These are phyloP conservation scores for Pharmacophagus antenor DNA, from an alignment of 2,888 invertebrate genomes.

Conservation along the genomic window DNA sequence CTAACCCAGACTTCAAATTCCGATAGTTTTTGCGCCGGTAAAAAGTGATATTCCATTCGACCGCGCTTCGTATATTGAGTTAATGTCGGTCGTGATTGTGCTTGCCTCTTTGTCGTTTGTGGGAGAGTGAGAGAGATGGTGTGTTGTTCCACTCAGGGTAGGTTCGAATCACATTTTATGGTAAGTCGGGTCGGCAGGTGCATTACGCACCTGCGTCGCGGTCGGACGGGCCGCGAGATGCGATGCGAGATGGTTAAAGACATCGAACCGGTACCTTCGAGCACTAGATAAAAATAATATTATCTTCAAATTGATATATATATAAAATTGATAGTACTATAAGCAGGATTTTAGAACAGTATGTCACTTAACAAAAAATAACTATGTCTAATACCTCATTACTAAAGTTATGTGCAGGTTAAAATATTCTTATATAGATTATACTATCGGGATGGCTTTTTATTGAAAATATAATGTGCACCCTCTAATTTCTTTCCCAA, in stretches of 20 bases:
- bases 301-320: not conserved
- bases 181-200: slow-evolving; percentile 77
- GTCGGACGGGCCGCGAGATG: slow-evolving; percentile 64
- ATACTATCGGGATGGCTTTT: too few relatives aligned
- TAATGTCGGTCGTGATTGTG: slow-evolving; percentile 78
- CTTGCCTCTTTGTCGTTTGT: slow-evolving; percentile 50
- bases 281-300: slow-evolving; percentile 28
- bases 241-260: slow-evolving; percentile 57
- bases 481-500: not conserved
- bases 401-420: too few relatives aligned
- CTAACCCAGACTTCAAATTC: slow-evolving; percentile 73
- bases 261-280: slow-evolving; percentile 62
- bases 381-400: too few relatives aligned
- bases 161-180: slow-evolving; percentile 78
- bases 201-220: slow-evolving; percentile 75
- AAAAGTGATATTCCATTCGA: slow-evolving; percentile 77
- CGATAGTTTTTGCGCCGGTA: slow-evolving; percentile 78
- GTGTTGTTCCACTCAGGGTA: slow-evolving; percentile 66
- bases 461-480: too few relatives aligned
- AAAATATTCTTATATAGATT: too few relatives aligned
- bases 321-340: too few relatives aligned
- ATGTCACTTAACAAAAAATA: too few relatives aligned
- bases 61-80: slow-evolving; percentile 76
- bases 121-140: slow-evolving; percentile 58
- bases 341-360: too few relatives aligned